Evolutionary conservation across 2,113 vertebrate genomes (phyloP), one percentile per base, ranked within the genome.

Genomic region (Vireo altiloquus): DNA sequence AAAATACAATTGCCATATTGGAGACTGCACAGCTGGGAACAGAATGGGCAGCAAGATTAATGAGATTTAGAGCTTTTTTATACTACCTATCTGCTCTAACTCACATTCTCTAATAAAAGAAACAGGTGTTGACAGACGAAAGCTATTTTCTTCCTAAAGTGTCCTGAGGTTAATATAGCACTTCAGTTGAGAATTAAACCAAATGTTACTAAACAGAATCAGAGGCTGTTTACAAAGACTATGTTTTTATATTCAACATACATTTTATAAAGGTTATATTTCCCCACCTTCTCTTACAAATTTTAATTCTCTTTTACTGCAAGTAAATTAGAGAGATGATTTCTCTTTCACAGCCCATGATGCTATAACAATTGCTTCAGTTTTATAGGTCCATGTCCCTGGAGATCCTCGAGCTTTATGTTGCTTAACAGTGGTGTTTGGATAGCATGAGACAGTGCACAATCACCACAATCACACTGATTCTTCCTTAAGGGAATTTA

Each of bases 91-190:
- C 65, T 57, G 44, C 64, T 59, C 70, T 71, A 83, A 83, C 52
- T 89, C 68, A 52, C 74, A 84, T 97, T 95, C 70, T 76, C 23
- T 59, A 93, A 75, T 90, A 84, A 79, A 92, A 74, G 68, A 88
- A 95, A 91, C 61, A 77, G 33, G 88, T 93, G 93, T 79, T 90
- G 92, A 97, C 97, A 96, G 81, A 94, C 74, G 35, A 83, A 83
- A 87, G 83, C 37, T 92, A 46, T 25, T 71, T 80, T 90, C 42
- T 92, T 81, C 27, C 35, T 82, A 17, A 39, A 68, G 42, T 81
- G 49, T 96, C 82, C 65, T 65, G 25, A 91, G 52, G 8, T 85
- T 93, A 71, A 23, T 78, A 35, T 15, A 44, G n/a, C 11, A 65
- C 57, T 88, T 82, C 30, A 52, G 24, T 3, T 81, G 35, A 85